These are phyloP conservation scores for Solen grandis DNA, from an alignment of 1,140 invertebrate genomes.

Conservation along the genomic window DNA sequence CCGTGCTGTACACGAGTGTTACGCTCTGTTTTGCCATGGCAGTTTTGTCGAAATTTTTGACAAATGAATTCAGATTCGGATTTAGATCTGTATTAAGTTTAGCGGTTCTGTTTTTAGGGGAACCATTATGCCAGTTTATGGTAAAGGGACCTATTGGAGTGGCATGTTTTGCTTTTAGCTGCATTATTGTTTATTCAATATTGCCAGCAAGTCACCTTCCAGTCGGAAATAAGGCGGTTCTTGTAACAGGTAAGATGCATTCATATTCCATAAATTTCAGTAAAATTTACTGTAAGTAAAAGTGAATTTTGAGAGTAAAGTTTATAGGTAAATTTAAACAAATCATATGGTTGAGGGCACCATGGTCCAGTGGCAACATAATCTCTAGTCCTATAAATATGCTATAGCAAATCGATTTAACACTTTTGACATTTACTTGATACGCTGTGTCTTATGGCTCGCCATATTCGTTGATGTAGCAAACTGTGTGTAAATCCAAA, in stretches of 20 bases:
- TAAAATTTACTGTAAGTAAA: neutral
- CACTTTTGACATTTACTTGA: too few species aligned
- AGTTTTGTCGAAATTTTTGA: slow-evolving; percentile 78
- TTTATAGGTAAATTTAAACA: too few species aligned
- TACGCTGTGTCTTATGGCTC: too few species aligned
- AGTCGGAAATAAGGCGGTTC: slow-evolving; percentile 74
- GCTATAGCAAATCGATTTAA: too few species aligned
- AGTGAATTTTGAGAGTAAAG: too few species aligned
- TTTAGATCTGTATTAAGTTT: slow-evolving; percentile 77
- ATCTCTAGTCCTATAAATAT: too few species aligned
- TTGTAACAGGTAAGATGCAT: slow-evolving; percentile 73
- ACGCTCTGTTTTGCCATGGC: slow-evolving; percentile 79
- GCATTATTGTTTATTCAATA: slow-evolving; percentile 77
- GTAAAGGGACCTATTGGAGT: slow-evolving; percentile 77
- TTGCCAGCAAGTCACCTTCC: slow-evolving; percentile 77
- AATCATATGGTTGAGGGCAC: too few species aligned
- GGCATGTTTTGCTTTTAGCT: slow-evolving; percentile 73
- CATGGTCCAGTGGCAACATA: too few species aligned
- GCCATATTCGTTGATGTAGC: too few species aligned
- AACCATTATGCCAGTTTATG: slow-evolving; percentile 80
- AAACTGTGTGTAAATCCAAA: too few species aligned
- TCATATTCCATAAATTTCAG: neutral
- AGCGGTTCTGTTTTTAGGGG: slow-evolving; percentile 76
- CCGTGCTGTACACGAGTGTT: slow-evolving; percentile 77
- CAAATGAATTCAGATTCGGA: slow-evolving; percentile 79